Conservation (phyloP, 2,113 vertebrate genomes). For the Atrichornis clamosus region DNA sequence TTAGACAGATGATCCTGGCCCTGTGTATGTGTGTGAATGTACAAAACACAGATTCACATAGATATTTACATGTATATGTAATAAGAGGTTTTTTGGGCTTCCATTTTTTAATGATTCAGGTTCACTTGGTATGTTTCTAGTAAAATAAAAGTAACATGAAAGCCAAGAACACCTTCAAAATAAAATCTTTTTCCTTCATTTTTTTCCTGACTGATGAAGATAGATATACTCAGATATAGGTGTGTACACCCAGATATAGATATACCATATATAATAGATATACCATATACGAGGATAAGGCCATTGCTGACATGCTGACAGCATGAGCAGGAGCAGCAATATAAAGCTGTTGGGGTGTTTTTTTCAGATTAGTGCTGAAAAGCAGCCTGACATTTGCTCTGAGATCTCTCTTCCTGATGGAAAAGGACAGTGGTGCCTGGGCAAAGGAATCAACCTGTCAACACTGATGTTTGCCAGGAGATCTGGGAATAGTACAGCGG, state of each 20-base stretch:
- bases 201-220: background rate
- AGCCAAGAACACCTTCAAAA: background rate
- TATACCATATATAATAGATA: background rate
- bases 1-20: background rate
- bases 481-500: background rate
- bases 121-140: background rate
- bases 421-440: background rate
- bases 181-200: background rate
- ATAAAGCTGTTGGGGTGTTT: background rate
- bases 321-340: background rate
- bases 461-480: accelerated
- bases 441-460: background rate
- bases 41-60: background rate
- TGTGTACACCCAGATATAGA: background rate
- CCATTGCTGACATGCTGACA: background rate
- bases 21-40: accelerated
- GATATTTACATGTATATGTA: accelerated
- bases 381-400: background rate
- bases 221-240: background rate
- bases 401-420: background rate
- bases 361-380: background rate
- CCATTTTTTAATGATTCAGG: background rate
- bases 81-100: background rate
- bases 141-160: background rate
- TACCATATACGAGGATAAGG: background rate